A percentile compares a stretch with the other conserved stretches of the same genome.
Conservation (phyloP, 2,888 invertebrate genomes). For the Cataglyphis livida region DNA sequence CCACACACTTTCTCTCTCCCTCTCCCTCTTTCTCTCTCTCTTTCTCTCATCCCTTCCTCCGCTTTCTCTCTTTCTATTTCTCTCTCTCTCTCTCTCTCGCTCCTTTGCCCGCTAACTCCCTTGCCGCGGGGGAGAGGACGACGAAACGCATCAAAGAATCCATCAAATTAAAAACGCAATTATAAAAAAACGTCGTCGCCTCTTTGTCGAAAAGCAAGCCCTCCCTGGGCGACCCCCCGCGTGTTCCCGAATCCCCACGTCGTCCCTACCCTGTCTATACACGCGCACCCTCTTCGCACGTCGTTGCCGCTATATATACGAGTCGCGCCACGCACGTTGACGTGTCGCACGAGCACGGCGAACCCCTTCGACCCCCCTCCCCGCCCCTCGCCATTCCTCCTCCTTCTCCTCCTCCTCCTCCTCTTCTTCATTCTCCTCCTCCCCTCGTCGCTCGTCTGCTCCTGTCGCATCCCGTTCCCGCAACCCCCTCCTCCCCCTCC, state of each 20-base stretch:
- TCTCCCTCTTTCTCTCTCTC: neutral
- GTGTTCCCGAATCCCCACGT: conserved; percentile 25
- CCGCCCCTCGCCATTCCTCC: neutral
- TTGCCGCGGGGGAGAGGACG: conserved; percentile 65
- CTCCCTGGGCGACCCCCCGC: conserved; percentile 65
- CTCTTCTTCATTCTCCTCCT: neutral
- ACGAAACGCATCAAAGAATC: conserved; percentile 82
- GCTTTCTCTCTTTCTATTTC: conserved; percentile 24
- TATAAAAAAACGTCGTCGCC: conserved; percentile 82
- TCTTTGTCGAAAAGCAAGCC: conserved; percentile 82
- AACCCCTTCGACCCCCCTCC: conserved; percentile 44
- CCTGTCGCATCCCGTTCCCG: conserved; percentile 24
- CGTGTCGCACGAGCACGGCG: conserved; percentile 33
- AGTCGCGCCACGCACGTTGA: conserved; percentile 54
- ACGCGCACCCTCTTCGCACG: conserved; percentile 51
- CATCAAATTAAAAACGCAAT: conserved; percentile 85
- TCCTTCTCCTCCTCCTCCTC: neutral
- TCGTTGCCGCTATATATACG: conserved; percentile 60
- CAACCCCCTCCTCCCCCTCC: conserved; percentile 20
- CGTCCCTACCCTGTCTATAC: conserved; percentile 36
- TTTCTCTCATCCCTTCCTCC: neutral
- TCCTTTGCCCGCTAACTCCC: conserved; percentile 53
- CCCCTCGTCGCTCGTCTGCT: conserved; percentile 24
- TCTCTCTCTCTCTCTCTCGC: conserved; percentile 19
- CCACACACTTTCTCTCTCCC: neutral